Percentiles rank a stretch among this genome's conserved stretches.
Conservation (phyloP, 2,888 invertebrate species). For the Eucera pruinosa region DNA sequence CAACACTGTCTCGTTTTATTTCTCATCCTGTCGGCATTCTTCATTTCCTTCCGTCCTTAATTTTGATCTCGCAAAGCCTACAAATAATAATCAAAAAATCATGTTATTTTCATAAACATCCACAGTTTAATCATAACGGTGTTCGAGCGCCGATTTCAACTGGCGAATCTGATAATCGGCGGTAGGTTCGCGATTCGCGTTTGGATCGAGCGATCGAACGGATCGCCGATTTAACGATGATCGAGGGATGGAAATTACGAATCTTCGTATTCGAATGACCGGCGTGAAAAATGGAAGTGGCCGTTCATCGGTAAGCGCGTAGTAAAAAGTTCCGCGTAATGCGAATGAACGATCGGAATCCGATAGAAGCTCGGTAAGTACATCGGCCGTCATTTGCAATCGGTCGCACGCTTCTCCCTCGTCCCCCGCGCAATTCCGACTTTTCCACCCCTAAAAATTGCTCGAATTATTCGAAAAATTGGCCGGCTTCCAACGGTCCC, state of each 20-base stretch:
- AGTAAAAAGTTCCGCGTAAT: slow-evolving; percentile 44
- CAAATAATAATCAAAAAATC: no score
- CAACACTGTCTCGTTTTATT: no score
- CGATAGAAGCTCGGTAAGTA: slow-evolving; percentile 40
- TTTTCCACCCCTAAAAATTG: slow-evolving; percentile 18
- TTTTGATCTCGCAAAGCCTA: no score
- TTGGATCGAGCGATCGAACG: background rate
- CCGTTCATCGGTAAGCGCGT: slow-evolving; percentile 28
- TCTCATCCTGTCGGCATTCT: no score
- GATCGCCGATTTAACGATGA: slow-evolving; percentile 18
- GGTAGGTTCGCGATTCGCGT: background rate
- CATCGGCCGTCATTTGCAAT: slow-evolving; percentile 51
- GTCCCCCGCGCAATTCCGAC: background rate
- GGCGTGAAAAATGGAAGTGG: slow-evolving; percentile 39
- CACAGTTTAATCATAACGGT: no score
- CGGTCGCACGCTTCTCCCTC: slow-evolving; percentile 39
- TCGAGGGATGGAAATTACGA: slow-evolving; percentile 46
- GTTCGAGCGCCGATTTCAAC: no score
- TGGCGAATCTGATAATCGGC: no score
- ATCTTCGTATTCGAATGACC: slow-evolving; percentile 36
- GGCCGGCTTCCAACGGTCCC: slow-evolving; percentile 1
- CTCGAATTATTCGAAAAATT: slow-evolving; percentile 42
- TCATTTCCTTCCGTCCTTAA: no score
- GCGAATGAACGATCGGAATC: slow-evolving; percentile 53
- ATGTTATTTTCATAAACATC: no score